Base-by-base conservation (phyloP, 2,797 vertebrate genomes). In the Tenualosa thibaudeaui region DNA sequence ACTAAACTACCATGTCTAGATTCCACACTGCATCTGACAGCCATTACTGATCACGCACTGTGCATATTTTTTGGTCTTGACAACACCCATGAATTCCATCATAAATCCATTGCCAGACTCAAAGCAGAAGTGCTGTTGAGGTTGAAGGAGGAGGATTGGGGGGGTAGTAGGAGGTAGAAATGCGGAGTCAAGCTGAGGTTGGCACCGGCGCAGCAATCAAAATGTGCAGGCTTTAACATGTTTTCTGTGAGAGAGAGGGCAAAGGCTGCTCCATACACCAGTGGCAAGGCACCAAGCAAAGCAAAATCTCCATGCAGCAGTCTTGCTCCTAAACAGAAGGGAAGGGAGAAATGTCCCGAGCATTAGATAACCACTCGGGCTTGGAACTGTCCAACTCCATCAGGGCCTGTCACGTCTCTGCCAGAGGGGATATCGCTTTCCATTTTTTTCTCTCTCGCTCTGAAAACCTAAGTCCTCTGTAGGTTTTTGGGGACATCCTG, bases 401-500 rank as follows among this genome's bases (percentile, higher is more conserved):
- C 93, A 94, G 89, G 85, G 84, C 90, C 86, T 78, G 83, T 85
- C 85, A 31, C 60, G 86, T 88, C 89, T 85, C 86, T 91, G 90
- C 86, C 88, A 83, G 89, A 91, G 85, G 89, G 91, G 90, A 92
- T 88, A 68, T 81, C 51, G 86, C 89, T 90, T 40, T 71, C 10
- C 17, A 3, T 22, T 60, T 24, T 60, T 24, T 60, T 60, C 58
- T 60, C 58, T 60, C 58, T 60, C 19, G 3, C 58, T 60, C 58
- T 60, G 9, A 17, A 78, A 78, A 40, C 89, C 91, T 90, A 91
- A 88, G 85, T 88, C 87, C 83, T 88, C 71, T 51, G 17, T 89
- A 89, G 85, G 85, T 90, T 93, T 90, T 93, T 91, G 89, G 90
- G 87, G 90, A 95, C 93, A 94, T 94, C 93, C 94, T 95, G 93